A percentile compares a stretch with the other conserved stretches of the same genome.
phyloP scores from a whole-genome alignment of 2,113 vertebrate species.

The Microcebus lehilahytsara region DNA sequence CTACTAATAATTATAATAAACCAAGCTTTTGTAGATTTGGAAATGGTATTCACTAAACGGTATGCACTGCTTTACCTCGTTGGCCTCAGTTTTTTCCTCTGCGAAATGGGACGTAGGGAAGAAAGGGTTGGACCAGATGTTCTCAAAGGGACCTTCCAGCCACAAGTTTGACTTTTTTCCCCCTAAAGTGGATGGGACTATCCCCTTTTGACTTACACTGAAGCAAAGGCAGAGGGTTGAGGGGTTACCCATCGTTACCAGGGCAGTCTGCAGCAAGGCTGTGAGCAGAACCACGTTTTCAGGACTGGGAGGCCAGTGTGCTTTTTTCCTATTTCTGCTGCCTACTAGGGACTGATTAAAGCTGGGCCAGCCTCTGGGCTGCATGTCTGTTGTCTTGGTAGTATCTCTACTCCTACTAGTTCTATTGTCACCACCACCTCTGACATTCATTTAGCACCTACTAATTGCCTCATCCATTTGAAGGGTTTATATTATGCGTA shows the following conservation, averaged over 20 bases:
- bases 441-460: neutral
- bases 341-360: neutral
- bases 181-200: neutral
- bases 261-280: neutral
- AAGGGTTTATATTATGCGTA: neutral
- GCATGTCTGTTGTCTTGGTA: neutral
- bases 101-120: neutral
- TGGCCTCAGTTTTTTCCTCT: neutral
- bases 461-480: neutral
- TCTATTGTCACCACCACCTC: neutral
- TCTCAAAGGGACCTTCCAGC: neutral
- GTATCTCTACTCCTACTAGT: too few species aligned
- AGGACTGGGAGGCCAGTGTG: neutral
- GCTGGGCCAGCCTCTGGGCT: neutral
- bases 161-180: neutral
- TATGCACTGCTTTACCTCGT: neutral
- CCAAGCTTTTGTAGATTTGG: neutral
- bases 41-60: neutral
- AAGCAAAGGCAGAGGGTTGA: neutral
- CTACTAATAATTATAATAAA: neutral
- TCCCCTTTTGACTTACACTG: neutral
- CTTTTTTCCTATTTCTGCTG: neutral
- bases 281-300: fast-evolving
- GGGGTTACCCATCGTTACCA: neutral
- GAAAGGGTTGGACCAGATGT: neutral